These are phyloP conservation scores for Mobula birostris DNA, from an alignment of 2,113 vertebrate species.

Conservation along the genomic window DNA sequence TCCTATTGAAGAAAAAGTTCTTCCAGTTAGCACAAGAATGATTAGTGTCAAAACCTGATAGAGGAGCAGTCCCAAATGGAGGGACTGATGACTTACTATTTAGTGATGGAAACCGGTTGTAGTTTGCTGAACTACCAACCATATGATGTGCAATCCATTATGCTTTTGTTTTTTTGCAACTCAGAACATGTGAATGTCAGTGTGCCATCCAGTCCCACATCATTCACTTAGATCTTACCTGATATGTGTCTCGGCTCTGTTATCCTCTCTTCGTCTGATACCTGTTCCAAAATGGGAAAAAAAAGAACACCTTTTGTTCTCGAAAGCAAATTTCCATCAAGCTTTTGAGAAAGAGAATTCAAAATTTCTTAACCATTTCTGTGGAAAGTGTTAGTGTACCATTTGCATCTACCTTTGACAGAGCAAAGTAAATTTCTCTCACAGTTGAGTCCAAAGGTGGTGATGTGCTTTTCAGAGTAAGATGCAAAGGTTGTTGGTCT, in stretches of 20 bases:
- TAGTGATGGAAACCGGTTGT: neutral
- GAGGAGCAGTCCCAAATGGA: neutral
- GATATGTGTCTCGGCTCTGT: neutral
- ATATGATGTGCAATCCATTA: neutral
- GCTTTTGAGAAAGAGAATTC: neutral
- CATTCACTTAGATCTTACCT: neutral
- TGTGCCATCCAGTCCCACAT: neutral
- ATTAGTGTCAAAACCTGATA: neutral
- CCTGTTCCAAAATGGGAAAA: neutral
- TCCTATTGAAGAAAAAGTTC: neutral
- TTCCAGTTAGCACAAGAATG: neutral
- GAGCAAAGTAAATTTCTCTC: neutral
- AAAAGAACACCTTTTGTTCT: neutral
- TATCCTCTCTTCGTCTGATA: neutral
- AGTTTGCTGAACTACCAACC: neutral
- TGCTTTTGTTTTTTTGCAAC: neutral
- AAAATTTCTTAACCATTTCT: neutral
- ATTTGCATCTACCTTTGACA: neutral
- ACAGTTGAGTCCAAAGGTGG: too few relatives aligned
- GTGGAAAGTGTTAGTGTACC: neutral
- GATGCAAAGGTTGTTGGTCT: neutral
- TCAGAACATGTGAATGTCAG: neutral
- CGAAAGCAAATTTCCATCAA: neutral
- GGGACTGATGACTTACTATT: neutral
- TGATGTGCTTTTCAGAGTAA: too few relatives aligned